Percentiles rank a stretch among this genome's conserved stretches.
Conservation (phyloP, 2,888 invertebrate species). For the Phasia obesa region DNA sequence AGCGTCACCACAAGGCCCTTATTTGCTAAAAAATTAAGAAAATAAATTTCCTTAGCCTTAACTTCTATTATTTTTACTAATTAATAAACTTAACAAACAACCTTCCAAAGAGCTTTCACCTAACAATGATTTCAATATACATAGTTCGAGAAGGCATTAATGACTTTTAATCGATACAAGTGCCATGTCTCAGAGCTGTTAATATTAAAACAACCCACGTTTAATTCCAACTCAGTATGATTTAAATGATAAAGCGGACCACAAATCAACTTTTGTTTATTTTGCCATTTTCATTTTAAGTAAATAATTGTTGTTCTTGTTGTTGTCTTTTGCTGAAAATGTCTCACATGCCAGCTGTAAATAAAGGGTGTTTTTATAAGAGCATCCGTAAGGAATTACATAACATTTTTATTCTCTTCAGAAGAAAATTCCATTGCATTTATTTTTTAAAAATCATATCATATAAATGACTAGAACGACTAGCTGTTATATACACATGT, state of each 20-base stretch:
- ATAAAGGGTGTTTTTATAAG: no score
- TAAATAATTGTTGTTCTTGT: background rate
- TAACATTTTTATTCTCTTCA: no score
- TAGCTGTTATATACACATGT: no score
- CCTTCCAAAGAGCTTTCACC: background rate
- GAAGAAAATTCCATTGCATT: no score
- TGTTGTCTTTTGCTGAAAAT: slow-evolving; percentile 10
- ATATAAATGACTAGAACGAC: no score
- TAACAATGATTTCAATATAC: slow-evolving; percentile 2
- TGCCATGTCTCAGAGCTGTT: background rate
- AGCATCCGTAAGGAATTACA: no score
- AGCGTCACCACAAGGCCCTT: no score
- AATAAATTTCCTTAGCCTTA: no score
- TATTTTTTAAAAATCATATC: no score
- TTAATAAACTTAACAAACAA: background rate
- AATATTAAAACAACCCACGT: slow-evolving; percentile 50
- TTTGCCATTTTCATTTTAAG: slow-evolving; percentile 12
- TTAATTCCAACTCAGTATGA: slow-evolving; percentile 35
- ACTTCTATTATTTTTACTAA: no score
- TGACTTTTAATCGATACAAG: slow-evolving; percentile 11
- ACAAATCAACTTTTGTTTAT: slow-evolving; percentile 50
- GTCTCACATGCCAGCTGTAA: slow-evolving; percentile 19
- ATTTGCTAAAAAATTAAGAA: no score
- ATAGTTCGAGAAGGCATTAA: background rate
- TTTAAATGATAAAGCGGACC: slow-evolving; percentile 49